Conservation (phyloP, 1,140 invertebrate species). For the Helicoverpa zea region DNA sequence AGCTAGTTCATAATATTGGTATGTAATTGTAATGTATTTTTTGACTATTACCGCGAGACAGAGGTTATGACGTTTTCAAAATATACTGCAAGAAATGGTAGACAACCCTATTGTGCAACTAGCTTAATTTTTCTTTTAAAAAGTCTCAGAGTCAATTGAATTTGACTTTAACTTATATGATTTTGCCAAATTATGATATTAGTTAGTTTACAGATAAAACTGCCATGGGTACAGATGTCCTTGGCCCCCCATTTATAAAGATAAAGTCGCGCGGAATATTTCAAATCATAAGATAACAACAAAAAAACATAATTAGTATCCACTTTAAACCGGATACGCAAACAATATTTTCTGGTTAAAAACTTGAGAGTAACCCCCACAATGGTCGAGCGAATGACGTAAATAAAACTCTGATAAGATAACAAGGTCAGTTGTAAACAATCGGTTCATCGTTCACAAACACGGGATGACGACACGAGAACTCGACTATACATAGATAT, state of each 20-base stretch:
- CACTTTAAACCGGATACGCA: background rate
- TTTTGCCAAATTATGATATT: too few species aligned
- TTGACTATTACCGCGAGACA: too few species aligned
- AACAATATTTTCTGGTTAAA: background rate
- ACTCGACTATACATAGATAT: background rate
- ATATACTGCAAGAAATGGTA: too few species aligned
- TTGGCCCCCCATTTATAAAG: background rate
- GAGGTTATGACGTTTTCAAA: too few species aligned
- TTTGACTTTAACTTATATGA: too few species aligned
- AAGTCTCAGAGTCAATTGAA: too few species aligned
- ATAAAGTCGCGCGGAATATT: background rate
- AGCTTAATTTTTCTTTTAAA: too few species aligned
- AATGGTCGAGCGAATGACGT: constrained; percentile 31
- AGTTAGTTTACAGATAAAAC: too few species aligned
- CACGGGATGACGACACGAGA: constrained; percentile 28
- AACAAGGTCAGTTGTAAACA: constrained; percentile 39
- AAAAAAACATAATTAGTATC: background rate
- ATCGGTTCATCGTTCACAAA: constrained; percentile 21
- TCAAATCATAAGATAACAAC: background rate
- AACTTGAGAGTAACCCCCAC: background rate
- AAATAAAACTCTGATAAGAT: constrained; percentile 42
- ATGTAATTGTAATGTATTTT: too few species aligned
- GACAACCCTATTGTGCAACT: too few species aligned
- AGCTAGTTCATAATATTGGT: too few species aligned
- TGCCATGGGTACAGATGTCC: too few species aligned